Evolutionary conservation across 2,888 invertebrate genomes (phyloP), one percentile per base, ranked within the genome.

Genomic region (Nomada fabriciana): DNA sequence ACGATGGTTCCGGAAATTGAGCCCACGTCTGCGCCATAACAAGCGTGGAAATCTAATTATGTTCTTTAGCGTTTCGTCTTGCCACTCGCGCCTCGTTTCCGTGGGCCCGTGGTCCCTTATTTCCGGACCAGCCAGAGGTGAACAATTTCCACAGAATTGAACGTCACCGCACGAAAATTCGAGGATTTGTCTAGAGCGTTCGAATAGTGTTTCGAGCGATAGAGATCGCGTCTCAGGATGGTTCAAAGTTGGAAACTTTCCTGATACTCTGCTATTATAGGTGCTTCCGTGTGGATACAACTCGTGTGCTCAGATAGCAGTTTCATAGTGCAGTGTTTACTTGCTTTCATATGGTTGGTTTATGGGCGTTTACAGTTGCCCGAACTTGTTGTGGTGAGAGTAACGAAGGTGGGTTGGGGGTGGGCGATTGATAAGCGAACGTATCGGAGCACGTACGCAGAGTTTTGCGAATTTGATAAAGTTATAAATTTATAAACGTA

Each of bases 31-130:
- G 74, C 53, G 20, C 25, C 59, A 50, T 84, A 87, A 82, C 82
- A 60, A 84, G 75, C 75, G 52, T 64, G 63, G 11, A 78, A 87
- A 87, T 59, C 76, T 69, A 87, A 86, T 88, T 82, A 86, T 75
- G 78, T 76, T 64, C 75, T 82, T 85, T 57, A 64, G 47, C 71
- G 61, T 74, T 53, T 15, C 57, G 73, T 60, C 71, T 76, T 65
- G 70, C 73, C 52, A 43, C 68, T 25, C 70, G 61, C 42, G 55
- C 52, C 71, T 71, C 64, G 75, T 72, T 79, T 42, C 64, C 72
- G 15, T 47, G 52, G 42, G 36, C 76, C 59, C 57, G 55, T 47
- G 68, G 36, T 4, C 50, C 64, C 83, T 80, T 82, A 85, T 87
- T 86, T 86, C 86, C 87, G 82, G 82, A 78, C 73, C 71, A 73